Conservation (phyloP, 92 coral and sea anemone genomes). For the Muricea muricata region DNA sequence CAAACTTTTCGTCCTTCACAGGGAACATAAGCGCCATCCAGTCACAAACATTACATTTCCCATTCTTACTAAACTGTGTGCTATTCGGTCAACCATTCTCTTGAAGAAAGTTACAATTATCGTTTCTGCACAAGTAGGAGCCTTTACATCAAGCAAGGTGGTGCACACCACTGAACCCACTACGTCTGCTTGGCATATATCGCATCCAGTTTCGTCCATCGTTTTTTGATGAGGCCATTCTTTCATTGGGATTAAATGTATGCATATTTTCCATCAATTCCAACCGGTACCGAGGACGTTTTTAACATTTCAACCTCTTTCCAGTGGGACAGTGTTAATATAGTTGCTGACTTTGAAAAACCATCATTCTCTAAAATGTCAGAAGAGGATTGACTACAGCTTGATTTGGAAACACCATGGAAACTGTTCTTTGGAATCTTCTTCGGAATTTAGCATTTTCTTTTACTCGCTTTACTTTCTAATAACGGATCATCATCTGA, state of each 20-base stretch:
- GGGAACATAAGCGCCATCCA: slow-evolving; percentile 37
- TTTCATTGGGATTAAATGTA: slow-evolving; percentile 54
- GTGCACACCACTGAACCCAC: slow-evolving; percentile 59
- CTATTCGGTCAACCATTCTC: slow-evolving; percentile 40
- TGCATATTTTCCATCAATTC: slow-evolving; percentile 54
- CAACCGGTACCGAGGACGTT: slow-evolving; percentile 20
- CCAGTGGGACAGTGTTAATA: neutral
- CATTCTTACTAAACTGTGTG: slow-evolving; percentile 39
- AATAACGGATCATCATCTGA: neutral
- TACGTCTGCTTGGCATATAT: slow-evolving; percentile 58
- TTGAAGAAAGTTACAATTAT: slow-evolving; percentile 39
- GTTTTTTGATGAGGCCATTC: slow-evolving; percentile 52
- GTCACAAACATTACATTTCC: slow-evolving; percentile 61
- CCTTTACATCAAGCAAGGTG: slow-evolving; percentile 69
- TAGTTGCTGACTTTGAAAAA: neutral
- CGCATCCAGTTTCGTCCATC: slow-evolving; percentile 70
- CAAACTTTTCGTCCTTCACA: slow-evolving; percentile 66
- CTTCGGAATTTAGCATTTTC: neutral
- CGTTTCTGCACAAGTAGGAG: slow-evolving; percentile 53
- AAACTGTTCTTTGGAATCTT: neutral
- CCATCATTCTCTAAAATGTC: neutral
- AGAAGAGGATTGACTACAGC: neutral
- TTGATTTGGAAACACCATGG: too few species aligned
- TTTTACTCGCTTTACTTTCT: neutral
- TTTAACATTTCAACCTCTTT: neutral